Conservation (phyloP, 35 echinoderm and acorn worm species). For the Ophioderma brevispina region DNA sequence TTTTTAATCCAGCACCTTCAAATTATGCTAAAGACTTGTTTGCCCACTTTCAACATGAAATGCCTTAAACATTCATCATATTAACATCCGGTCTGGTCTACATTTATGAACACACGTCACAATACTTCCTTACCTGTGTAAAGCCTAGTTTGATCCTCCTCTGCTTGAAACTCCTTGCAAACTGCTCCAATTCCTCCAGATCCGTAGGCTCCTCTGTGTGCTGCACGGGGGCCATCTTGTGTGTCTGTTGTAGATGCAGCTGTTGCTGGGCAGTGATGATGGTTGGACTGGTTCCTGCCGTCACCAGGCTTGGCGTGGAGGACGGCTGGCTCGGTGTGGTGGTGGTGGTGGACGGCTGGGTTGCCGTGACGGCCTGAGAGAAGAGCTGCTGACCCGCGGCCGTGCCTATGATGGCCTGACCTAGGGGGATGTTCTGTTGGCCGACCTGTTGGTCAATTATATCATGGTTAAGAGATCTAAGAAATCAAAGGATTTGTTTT, state of each 20-base stretch:
- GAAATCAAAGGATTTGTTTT: too few species aligned
- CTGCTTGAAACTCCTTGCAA: conserved; percentile 95
- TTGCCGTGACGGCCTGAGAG: conserved; percentile 23
- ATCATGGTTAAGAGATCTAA: too few species aligned
- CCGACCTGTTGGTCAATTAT: too few species aligned
- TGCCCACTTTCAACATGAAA: too few species aligned
- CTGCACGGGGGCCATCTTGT: conserved; percentile 63
- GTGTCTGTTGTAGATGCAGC: conserved; percentile 70
- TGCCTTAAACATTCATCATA: too few species aligned
- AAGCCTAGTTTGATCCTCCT: conserved; percentile 96
- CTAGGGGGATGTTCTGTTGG: conserved; percentile 47
- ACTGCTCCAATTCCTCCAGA: conserved; percentile 96
- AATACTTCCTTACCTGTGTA: conserved; percentile 88
- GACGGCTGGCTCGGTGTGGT: neutral
- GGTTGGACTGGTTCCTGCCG: neutral
- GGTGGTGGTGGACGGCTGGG: neutral
- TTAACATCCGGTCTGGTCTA: too few species aligned
- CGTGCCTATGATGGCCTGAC: conserved; percentile 29
- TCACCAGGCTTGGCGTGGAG: neutral
- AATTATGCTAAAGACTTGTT: too few species aligned
- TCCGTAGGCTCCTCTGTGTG: conserved; percentile 93
- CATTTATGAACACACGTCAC: too few species aligned
- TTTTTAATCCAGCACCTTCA: too few species aligned
- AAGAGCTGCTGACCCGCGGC: conserved; percentile 40
- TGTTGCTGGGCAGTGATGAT: conserved; percentile 45